Base-by-base conservation (phyloP, 1,140 invertebrate species). In the Hypothenemus hampei region DNA sequence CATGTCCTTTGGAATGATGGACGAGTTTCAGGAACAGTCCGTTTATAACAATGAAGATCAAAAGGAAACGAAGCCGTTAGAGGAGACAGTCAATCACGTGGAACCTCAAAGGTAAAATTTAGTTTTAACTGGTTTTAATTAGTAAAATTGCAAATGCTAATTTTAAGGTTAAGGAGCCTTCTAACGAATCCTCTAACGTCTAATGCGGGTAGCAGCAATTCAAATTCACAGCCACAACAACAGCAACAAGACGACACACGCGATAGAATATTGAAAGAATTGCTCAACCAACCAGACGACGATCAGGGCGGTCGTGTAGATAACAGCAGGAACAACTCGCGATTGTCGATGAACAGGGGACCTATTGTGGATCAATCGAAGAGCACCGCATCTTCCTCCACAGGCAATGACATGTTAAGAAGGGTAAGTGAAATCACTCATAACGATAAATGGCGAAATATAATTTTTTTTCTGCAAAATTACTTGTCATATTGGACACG, bases 261-360 rank as follows among this genome's bases (percentile, higher is more conserved):
- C 44, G 71, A 83, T 69, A 69, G 72, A 57, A 88, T 91, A 66
- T 72, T 90, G 33, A 89, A 91, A 69, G 84, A 80, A 48, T 71
- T 92, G 65, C 73, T 92, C 33, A 89, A 90, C 69, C 83, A 87
- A 65, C 83, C 86, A 50, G 90, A 93, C 58, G 89, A 92, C 48
- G 85, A 88, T 52, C 85, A 87, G 69, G 71, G 62, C 69, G 69
- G 57, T 65, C 71, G 52, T 66, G 69, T 59, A 69, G 74, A 60
- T 10, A n/a, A n/a, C n/a, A 63, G 60, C 48, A 63, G 66, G 40
- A 60, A 67, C 13, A 73, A 67, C 61, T 71, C 74, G 11, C 70
- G 72, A 31, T 58, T 61, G 6, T 59, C 57, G 44, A 59, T 61
- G 64, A 66, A 46, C 57, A 57, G 64, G 65, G 65, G 36, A 58